Percentiles rank a stretch among this genome's conserved stretches.
phyloP scores from a whole-genome alignment of 1,140 invertebrate species.

The Zaprionus africanus region DNA sequence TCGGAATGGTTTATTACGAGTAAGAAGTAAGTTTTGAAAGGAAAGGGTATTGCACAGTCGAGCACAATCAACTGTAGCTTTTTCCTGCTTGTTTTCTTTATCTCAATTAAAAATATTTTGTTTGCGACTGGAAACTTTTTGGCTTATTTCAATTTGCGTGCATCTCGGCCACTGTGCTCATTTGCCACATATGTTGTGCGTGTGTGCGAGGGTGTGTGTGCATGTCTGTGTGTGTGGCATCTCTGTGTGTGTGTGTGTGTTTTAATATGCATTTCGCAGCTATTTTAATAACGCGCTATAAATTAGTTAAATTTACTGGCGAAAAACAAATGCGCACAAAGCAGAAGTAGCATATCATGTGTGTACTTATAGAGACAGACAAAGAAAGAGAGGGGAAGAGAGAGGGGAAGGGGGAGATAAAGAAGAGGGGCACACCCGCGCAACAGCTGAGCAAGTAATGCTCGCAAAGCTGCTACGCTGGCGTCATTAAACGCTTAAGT shows the following conservation, averaged over 20 bases:
- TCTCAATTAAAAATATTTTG: background rate
- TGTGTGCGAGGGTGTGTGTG: background rate
- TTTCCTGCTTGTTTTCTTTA: background rate
- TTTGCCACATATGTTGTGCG: constrained; percentile 10
- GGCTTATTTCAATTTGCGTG: constrained; percentile 1
- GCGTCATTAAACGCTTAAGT: constrained; percentile 2
- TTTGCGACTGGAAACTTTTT: constrained; percentile 4
- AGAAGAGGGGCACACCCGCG: background rate
- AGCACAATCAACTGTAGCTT: background rate
- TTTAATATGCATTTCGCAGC: constrained; percentile 36
- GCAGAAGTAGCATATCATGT: background rate
- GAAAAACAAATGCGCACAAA: constrained; percentile 1
- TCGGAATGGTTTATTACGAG: too few relatives aligned
- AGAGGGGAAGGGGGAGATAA: background rate
- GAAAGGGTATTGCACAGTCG: too few relatives aligned
- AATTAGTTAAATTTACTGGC: constrained; percentile 16
- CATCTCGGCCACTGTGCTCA: constrained; percentile 16
- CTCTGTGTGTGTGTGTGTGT: constrained; percentile 7
- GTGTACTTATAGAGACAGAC: background rate
- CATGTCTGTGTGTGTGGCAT: background rate
- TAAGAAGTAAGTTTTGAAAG: too few relatives aligned
- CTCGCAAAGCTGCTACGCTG: background rate
- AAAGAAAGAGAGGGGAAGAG: background rate
- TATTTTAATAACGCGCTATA: constrained; percentile 48
- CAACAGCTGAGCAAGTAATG: constrained; percentile 1